Percentiles rank a stretch among this genome's conserved stretches.
These are phyloP conservation scores for Drosophila greeni DNA, from an alignment of 2,888 invertebrate species.

Conservation along the genomic window DNA sequence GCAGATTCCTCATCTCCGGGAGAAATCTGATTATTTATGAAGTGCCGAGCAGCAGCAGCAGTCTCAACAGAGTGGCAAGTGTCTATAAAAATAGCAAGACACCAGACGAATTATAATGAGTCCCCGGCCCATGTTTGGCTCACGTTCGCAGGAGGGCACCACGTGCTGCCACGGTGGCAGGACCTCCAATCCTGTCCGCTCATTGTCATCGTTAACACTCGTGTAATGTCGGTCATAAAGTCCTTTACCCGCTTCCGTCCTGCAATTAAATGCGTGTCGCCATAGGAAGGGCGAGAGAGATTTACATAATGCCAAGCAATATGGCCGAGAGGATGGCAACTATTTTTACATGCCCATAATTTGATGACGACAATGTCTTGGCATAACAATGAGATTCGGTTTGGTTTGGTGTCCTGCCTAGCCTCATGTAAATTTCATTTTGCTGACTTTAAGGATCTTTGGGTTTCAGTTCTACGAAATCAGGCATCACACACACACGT, in stretches of 20 bases:
- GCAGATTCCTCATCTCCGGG: conserved; percentile 26
- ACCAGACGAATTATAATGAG: conserved; percentile 61
- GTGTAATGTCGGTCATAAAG: conserved; percentile 48
- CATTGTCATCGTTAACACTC: conserved; percentile 50
- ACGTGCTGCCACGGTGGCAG: conserved; percentile 42
- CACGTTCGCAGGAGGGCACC: conserved; percentile 30
- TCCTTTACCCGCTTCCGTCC: conserved; percentile 8
- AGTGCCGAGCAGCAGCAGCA: conserved; percentile 21
- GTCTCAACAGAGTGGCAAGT: conserved; percentile 33
- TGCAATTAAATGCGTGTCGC: conserved; percentile 43
- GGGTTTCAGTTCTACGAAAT: neutral
- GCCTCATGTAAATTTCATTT: conserved; percentile 42
- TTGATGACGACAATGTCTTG: conserved; percentile 48
- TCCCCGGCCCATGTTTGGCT: conserved; percentile 6
- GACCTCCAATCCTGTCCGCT: conserved; percentile 37
- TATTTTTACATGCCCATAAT: conserved; percentile 52
- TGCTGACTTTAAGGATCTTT: conserved; percentile 41
- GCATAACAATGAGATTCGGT: conserved; percentile 37
- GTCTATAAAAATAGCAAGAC: conserved; percentile 55
- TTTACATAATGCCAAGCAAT: conserved; percentile 52
- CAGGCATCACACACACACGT: neutral
- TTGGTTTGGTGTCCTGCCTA: neutral
- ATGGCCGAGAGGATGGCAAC: conserved; percentile 44
- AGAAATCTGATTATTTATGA: conserved; percentile 45
- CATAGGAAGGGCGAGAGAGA: conserved; percentile 16